These are phyloP conservation scores for Phylloscopus trochiloides DNA, from an alignment of 2,113 vertebrate genomes.

Conservation along the genomic window DNA sequence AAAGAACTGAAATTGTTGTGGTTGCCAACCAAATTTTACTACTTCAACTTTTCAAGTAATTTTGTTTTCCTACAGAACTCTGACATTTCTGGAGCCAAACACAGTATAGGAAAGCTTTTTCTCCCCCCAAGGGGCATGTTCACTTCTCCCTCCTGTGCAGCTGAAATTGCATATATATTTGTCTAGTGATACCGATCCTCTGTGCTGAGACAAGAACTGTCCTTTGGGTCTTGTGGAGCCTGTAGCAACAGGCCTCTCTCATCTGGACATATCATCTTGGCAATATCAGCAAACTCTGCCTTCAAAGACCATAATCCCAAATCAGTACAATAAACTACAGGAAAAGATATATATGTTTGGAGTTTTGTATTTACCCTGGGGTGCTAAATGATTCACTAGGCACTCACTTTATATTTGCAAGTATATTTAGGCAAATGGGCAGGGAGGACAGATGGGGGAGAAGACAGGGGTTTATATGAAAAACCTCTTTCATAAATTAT, in stretches of 20 bases:
- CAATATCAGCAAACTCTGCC: background rate
- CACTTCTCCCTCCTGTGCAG: background rate
- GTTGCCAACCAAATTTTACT: background rate
- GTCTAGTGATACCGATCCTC: background rate
- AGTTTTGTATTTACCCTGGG: background rate
- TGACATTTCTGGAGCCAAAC: background rate
- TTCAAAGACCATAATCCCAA: background rate
- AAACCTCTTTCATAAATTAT: background rate
- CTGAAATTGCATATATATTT: constrained; percentile 2
- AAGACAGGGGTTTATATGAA: background rate
- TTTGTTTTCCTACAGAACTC: background rate
- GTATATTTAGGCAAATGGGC: background rate
- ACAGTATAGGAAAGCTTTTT: background rate
- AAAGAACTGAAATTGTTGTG: background rate
- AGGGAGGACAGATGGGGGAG: rapidly evolving
- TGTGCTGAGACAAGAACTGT: constrained; percentile 4
- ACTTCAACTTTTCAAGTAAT: background rate
- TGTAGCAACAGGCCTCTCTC: background rate
- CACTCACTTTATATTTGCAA: background rate
- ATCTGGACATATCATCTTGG: background rate
- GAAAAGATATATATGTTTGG: background rate
- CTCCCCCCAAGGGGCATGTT: background rate
- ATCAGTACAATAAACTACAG: background rate
- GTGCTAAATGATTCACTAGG: background rate
- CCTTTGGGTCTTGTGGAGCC: background rate